Conservation (phyloP, 2,888 invertebrate species). For the Drosophila tripunctata region DNA sequence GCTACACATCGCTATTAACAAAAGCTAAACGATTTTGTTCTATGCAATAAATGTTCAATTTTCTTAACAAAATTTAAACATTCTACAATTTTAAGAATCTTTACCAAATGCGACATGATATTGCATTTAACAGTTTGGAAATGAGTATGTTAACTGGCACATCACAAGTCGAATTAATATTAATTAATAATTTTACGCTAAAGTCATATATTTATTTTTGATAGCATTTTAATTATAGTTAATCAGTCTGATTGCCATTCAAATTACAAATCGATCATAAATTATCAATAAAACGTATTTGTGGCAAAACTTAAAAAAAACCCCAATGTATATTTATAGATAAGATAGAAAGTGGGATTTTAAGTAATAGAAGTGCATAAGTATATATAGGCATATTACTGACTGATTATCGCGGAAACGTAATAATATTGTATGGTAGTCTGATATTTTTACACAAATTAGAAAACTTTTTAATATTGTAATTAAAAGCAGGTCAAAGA, state of each 20-base stretch:
- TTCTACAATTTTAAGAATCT: background rate
- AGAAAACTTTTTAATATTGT: too few relatives aligned
- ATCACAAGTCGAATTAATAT: background rate
- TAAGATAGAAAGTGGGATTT: background rate
- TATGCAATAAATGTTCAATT: too few relatives aligned
- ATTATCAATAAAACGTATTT: background rate
- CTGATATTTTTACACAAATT: too few relatives aligned
- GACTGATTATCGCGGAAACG: too few relatives aligned
- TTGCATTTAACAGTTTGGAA: background rate
- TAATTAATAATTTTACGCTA: conserved; percentile 9
- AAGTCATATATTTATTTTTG: conserved; percentile 6
- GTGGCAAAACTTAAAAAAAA: background rate
- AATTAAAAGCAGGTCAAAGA: too few relatives aligned
- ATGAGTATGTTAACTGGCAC: conserved; percentile 9
- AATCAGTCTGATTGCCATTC: conserved; percentile 14
- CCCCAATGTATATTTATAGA: background rate
- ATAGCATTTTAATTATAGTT: conserved; percentile 12
- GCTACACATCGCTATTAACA: too few relatives aligned
- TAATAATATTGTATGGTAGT: too few relatives aligned
- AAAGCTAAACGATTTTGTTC: too few relatives aligned
- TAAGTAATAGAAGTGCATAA: too few relatives aligned
- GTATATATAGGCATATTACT: too few relatives aligned
- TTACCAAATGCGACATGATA: too few relatives aligned
- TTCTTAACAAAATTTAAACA: background rate
- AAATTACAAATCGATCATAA: background rate